Evolutionary conservation across 2,113 vertebrate species (phyloP), one percentile per base, ranked within the genome.

Genomic region (Solenodon paradoxus): DNA sequence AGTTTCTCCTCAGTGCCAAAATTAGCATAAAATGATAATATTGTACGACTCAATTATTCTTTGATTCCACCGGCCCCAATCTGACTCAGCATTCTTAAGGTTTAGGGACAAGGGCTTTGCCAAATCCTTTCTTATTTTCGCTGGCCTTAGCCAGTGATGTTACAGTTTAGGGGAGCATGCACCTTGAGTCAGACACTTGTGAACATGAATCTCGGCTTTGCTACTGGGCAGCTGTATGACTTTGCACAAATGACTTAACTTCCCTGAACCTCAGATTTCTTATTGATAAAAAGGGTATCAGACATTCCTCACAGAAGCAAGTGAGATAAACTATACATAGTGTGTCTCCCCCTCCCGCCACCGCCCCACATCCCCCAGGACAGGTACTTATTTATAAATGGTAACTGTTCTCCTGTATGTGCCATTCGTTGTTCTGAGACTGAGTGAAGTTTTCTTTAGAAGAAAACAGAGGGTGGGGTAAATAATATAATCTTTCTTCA

Each of bases 31-130:
- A 93, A 90, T 30, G 75, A 89, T 90, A 92, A 30, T 83, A 84
- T 91, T 95, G 57, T 90, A 81, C 69, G 92, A 55, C 61, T 59
- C 87, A 93, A 74, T 94, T 94, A 68, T 64, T 69, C 75, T 92
- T 92, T 95, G 83, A 85, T 94, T 96, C 61, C 79, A 92, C 71
- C 32, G 55, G 49, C 49, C 32, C 59, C 24, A 42, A 12, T 66
- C 80, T 95, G 93, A 96, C 90, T 94, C 87, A 92, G 95, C 92
- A 74, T 80, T 92, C 85, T 95, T 68, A 92, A 93, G 92, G 80
- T 93, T 32, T 90, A 61, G 79, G 83, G 82, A 84, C 55, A 35
- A 81, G 69, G 55, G 19, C 92, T 88, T 93, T 88, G 69, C 59
- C 78, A 89, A 45, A 45, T 80, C 53, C 35, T 92, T 92, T 78